phyloP scores from a whole-genome alignment of 2,797 vertebrate species.

The Phrynocephalus vlangalii region DNA sequence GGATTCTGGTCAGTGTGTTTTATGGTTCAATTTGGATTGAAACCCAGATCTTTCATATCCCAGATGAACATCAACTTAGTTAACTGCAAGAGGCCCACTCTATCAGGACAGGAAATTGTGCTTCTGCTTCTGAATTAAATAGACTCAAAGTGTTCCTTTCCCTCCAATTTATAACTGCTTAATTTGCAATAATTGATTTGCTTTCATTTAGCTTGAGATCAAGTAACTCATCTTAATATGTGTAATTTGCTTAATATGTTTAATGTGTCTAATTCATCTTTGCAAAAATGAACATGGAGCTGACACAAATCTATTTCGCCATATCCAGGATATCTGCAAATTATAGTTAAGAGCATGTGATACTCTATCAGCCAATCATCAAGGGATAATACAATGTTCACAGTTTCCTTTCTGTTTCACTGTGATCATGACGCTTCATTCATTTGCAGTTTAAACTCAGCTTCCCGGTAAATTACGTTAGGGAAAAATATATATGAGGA shows the following conservation, averaged over 20 bases:
- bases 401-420: neutral
- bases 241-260: slow-evolving; percentile 51
- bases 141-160: slow-evolving; percentile 37
- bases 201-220: slow-evolving; percentile 50
- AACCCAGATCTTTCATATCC: neutral
- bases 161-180: slow-evolving; percentile 44
- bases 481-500: neutral
- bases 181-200: slow-evolving; percentile 51
- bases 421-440: neutral
- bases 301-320: slow-evolving; percentile 27
- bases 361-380: neutral
- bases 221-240: slow-evolving; percentile 52
- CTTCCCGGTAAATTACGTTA: neutral
- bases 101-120: neutral
- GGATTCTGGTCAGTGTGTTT: neutral
- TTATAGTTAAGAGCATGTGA: slow-evolving; percentile 8
- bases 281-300: slow-evolving; percentile 31
- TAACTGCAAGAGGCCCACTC: neutral
- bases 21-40: neutral
- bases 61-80: neutral
- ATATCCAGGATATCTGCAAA: slow-evolving; percentile 24
- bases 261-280: slow-evolving; percentile 46
- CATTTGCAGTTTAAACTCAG: neutral
- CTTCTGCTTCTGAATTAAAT: slow-evolving; percentile 9
- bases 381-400: slow-evolving; percentile 8